Base-by-base conservation (phyloP, 2,888 invertebrate species). In the Rhabditophanes sp. region DNA sequence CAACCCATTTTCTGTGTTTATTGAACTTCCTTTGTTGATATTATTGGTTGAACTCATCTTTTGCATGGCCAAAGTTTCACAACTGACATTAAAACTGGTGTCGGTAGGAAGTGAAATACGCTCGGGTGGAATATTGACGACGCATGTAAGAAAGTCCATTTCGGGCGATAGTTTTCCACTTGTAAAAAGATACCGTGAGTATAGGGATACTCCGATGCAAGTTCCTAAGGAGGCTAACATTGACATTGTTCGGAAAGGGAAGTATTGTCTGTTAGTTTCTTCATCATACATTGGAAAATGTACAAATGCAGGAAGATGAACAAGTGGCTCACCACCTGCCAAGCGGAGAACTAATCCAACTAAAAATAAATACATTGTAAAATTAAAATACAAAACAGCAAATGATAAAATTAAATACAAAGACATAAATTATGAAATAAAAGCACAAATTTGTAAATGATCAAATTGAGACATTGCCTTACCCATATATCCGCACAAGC, bases 231-330 rank as follows among this genome's bases (percentile, higher is more conserved):
- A 85, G 49, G 82, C 62, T 33, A 79, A 53, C 93, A 96, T 96
- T 30, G 87, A 80, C 73, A 88, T 75, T 17, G 90, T 90, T 54
- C 88, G 74, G 73, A 88, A 93, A 11, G 93, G 93, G 69, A 96
- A 96, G 62, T 81, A 73, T 69, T 93, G 93, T 9, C 30, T 23
- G n/a, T 69, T 67, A 4, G 68, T 67, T 1, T 35, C 75, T 30
- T 73, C 53, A 58, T 81, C 78, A 53, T 65, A 72, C 48, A 62
- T 66, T 0, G 88, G 87, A 68, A 77, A 90, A 65, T 80, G 77
- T 46, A 90, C 79, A 29, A 83, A 68, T 0, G 87, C 75, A 0
- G 79, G 77, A 33, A 90, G 70, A 0, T 79, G 78, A 64, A 90
- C 73, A 53, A 82, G 68, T 34, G 78, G 76, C 69, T 90, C 90